Base-by-base conservation (phyloP, 1,140 invertebrate genomes). In the Brachionus calyciflorus region DNA sequence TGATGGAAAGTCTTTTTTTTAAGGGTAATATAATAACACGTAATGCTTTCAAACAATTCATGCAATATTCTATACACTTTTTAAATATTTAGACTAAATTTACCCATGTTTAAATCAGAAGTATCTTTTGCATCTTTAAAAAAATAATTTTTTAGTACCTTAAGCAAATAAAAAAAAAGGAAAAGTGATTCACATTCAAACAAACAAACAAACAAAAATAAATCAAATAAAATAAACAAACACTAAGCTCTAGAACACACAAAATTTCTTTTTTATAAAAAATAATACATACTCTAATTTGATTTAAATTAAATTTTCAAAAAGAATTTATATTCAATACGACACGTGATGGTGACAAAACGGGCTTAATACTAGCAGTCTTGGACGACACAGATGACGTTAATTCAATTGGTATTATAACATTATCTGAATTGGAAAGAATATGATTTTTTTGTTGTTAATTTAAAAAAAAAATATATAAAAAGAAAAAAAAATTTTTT, bases 321-420 rank as follows among this genome's bases (percentile, higher is more conserved):
- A 28, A 33, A 60, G 37, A 37, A 60, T 60, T 60, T 60, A 60
- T 37, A 60, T 60, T 33, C 37, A 60, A 37, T 2, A 60, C 55
- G 37, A 60, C 55, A 60, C n/a, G n/a, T n/a, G 28, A 33, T 37
- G 55, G 37, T 33, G 55, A 33, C 9, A 30, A 33, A n/a, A 37
- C 55, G 30, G 7, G 28, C n/a, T 33, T 28, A 33, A n/a, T n/a
- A n/a, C 37, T 60, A 33, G 9, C 28, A 26, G n/a, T 17, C 55
- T 3, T 9, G 3, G 33, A 37, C 33, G 33, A 37, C 33, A 37
- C 3, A 3, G 33, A 37, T 9, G 30, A 60, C 37, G 30, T n/a
- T 30, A 60, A 19, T 60, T 60, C 55, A 60, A 60, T 60, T 60
- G 55, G 55, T 41, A 60, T 60, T 37, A 21, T 60, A 37, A 60